Conservation (phyloP, 2,888 invertebrate species). For the Ophion costatus region DNA sequence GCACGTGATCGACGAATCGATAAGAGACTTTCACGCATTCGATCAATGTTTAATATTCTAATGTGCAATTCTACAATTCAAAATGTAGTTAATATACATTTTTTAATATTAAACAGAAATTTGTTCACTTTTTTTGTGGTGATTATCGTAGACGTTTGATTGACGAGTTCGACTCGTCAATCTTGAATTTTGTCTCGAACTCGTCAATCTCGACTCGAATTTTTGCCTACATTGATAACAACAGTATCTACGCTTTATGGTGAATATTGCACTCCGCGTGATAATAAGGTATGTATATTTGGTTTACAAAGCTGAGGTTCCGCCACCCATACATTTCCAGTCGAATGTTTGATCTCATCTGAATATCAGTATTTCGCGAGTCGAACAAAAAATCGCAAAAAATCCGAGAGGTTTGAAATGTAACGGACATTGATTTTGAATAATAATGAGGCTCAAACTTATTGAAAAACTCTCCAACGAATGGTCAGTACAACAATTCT, state of each 20-base stretch:
- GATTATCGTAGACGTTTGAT: background rate
- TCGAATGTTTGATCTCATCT: background rate
- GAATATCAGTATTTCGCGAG: background rate
- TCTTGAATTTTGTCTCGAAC: too few relatives aligned
- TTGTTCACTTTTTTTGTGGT: background rate
- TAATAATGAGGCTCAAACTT: background rate
- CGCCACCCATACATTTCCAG: background rate
- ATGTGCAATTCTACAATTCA: background rate
- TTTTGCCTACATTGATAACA: background rate
- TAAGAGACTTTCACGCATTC: background rate
- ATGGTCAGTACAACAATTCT: background rate
- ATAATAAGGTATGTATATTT: background rate
- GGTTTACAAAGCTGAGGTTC: background rate
- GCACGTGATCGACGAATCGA: background rate
- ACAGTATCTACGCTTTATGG: background rate
- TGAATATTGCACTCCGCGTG: background rate
- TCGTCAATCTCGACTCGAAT: too few relatives aligned
- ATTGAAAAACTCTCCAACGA: background rate
- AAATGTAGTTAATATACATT: too few relatives aligned
- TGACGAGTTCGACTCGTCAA: background rate
- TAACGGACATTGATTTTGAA: background rate
- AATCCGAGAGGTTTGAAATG: background rate
- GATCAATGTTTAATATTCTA: background rate
- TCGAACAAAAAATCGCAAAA: background rate
- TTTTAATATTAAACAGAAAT: background rate